A percentile compares a stretch with the other conserved stretches of the same genome.
Conservation (phyloP, 1,140 invertebrate genomes). For the Leptopilina clavipes region DNA sequence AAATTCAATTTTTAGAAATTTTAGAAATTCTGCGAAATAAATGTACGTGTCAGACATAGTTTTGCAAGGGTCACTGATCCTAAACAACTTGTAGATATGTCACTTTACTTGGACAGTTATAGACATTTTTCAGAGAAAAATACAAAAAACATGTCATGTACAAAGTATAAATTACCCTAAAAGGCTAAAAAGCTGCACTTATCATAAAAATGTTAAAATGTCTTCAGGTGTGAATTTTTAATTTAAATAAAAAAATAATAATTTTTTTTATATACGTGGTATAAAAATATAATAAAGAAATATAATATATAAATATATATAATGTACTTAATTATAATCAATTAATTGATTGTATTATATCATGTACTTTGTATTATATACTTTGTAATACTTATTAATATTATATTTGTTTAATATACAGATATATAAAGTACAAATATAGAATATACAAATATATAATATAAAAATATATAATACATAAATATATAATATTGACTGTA, state of each 20-base stretch:
- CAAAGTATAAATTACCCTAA: conserved; percentile 8
- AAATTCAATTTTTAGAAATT: too few species aligned
- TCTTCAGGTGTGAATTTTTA: neutral
- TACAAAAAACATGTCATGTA: neutral
- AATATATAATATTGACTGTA: neutral
- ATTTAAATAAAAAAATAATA: too few species aligned
- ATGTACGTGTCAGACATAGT: neutral
- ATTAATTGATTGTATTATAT: too few species aligned
- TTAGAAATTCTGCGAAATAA: neutral
- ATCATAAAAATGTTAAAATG: conserved; percentile 1
- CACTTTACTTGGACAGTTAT: neutral
- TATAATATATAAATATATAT: too few species aligned
- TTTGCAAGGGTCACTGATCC: neutral
- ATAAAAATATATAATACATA: neutral
- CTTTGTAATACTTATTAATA: too few species aligned
- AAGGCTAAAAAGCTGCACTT: neutral
- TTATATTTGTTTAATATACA: too few species aligned
- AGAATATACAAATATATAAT: neutral
- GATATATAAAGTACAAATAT: too few species aligned
- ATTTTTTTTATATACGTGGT: too few species aligned
- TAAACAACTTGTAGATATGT: neutral
- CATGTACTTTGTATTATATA: too few species aligned
- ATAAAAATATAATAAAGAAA: too few species aligned
- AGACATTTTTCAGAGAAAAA: neutral
- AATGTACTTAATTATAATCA: too few species aligned